These are phyloP conservation scores for Odontocolon sp. DNA, from an alignment of 2,888 invertebrate genomes.

Conservation along the genomic window DNA sequence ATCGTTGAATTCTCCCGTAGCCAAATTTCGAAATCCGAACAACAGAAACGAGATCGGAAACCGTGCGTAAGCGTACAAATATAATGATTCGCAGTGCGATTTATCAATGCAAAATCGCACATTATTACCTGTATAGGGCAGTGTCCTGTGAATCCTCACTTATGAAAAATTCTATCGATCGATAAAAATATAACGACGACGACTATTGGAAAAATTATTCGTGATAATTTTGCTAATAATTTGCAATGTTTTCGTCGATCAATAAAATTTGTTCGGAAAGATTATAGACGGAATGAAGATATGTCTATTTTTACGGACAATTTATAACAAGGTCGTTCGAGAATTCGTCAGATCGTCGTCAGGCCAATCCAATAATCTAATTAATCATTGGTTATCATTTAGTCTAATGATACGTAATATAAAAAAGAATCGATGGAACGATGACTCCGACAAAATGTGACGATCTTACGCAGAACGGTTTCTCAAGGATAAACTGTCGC, in stretches of 20 bases:
- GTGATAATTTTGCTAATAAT: too few relatives aligned
- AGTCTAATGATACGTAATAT: slow-evolving; percentile 9
- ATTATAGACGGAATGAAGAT: slow-evolving; percentile 60
- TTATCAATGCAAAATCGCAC: slow-evolving; percentile 32
- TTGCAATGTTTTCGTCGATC: too few relatives aligned
- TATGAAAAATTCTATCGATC: too few relatives aligned
- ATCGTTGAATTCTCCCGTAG: slow-evolving; percentile 1
- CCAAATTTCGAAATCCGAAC: background rate
- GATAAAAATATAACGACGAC: too few relatives aligned
- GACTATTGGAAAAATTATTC: too few relatives aligned
- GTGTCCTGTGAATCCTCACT: slow-evolving; percentile 58
- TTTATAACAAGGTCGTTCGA: slow-evolving; percentile 12
- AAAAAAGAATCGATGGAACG: background rate
- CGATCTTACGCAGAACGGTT: slow-evolving; percentile 28
- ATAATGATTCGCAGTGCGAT: slow-evolving; percentile 39
- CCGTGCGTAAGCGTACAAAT: slow-evolving; percentile 42
- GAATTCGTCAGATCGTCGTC: background rate
- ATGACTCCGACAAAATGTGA: background rate
- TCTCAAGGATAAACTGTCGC: slow-evolving; percentile 34
- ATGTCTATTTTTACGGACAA: slow-evolving; percentile 46
- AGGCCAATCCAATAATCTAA: slow-evolving; percentile 5
- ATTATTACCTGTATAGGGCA: slow-evolving; percentile 57
- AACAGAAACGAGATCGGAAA: slow-evolving; percentile 39
- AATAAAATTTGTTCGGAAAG: too few relatives aligned
- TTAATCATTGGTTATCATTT: background rate